phyloP scores from a whole-genome alignment of 2,113 vertebrate species.

The Eulemur macaco region DNA sequence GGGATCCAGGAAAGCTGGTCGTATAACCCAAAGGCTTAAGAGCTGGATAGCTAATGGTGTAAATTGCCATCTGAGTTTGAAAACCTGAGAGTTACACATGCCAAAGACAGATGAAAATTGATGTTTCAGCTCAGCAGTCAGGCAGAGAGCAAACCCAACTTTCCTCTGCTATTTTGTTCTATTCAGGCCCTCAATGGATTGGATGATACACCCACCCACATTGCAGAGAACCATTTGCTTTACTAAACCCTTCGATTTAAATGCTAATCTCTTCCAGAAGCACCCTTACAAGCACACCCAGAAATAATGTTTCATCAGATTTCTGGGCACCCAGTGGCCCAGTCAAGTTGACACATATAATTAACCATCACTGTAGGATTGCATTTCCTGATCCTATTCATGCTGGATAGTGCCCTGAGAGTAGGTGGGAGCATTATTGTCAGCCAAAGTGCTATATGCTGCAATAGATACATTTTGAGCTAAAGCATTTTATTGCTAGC shows the following conservation, averaged over 20 bases:
- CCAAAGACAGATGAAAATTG: not conserved
- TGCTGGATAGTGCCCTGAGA: not conserved
- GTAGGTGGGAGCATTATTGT: not conserved
- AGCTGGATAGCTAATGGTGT: not conserved
- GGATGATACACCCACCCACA: not conserved
- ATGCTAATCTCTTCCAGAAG: not conserved
- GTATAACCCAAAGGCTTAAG: not conserved
- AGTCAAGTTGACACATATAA: not conserved
- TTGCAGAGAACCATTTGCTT: not conserved
- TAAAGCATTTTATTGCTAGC: not conserved
- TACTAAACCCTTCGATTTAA: not conserved
- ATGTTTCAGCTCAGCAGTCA: not conserved
- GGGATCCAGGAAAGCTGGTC: not conserved
- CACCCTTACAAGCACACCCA: not conserved
- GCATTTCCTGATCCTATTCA: not conserved
- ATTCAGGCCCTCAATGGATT: not conserved
- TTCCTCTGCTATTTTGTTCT: not conserved
- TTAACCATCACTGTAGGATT: not conserved
- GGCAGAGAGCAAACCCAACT: not conserved
- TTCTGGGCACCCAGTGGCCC: not conserved
- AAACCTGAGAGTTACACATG: not conserved
- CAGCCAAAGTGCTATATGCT: not conserved
- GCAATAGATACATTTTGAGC: not conserved
- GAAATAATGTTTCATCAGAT: not conserved
- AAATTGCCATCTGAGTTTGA: not conserved